These are phyloP conservation scores for Calliopum simillimum DNA, from an alignment of 2,888 invertebrate genomes.

Conservation along the genomic window DNA sequence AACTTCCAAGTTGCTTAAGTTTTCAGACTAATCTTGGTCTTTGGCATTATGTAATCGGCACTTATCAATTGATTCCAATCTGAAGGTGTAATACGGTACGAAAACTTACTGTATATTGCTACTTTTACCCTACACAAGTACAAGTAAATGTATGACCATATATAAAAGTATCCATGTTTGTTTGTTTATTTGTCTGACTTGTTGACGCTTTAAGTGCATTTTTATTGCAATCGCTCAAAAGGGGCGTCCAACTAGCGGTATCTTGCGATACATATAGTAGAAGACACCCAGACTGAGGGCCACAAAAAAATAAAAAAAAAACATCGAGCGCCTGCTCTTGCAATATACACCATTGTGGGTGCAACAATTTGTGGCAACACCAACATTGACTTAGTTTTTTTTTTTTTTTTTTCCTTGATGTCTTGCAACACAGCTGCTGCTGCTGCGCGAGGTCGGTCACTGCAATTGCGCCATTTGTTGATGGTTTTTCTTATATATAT, in stretches of 20 bases:
- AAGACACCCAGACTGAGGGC: too few relatives aligned
- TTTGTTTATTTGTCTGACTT: background rate
- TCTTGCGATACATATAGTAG: too few relatives aligned
- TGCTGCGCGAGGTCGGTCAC: background rate
- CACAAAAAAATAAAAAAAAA: too few relatives aligned
- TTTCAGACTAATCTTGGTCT: too few relatives aligned
- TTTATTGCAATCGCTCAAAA: background rate
- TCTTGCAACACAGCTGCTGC: background rate
- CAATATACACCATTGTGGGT: constrained; percentile 1
- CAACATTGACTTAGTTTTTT: background rate
- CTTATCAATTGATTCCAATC: too few relatives aligned
- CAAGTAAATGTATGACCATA: too few relatives aligned
- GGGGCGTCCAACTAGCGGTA: background rate
- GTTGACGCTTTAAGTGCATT: background rate
- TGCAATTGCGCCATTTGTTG: background rate
- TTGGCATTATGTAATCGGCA: too few relatives aligned
- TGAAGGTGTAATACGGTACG: too few relatives aligned
- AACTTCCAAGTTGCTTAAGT: too few relatives aligned
- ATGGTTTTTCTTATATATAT: background rate
- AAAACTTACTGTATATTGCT: too few relatives aligned
- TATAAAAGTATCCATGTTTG: background rate
- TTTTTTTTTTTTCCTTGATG: background rate
- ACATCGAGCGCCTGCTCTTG: background rate
- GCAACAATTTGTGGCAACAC: constrained; percentile 14
- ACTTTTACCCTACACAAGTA: too few relatives aligned